These are phyloP conservation scores for Zapornia atra DNA, from an alignment of 2,113 vertebrate genomes.

Conservation along the genomic window DNA sequence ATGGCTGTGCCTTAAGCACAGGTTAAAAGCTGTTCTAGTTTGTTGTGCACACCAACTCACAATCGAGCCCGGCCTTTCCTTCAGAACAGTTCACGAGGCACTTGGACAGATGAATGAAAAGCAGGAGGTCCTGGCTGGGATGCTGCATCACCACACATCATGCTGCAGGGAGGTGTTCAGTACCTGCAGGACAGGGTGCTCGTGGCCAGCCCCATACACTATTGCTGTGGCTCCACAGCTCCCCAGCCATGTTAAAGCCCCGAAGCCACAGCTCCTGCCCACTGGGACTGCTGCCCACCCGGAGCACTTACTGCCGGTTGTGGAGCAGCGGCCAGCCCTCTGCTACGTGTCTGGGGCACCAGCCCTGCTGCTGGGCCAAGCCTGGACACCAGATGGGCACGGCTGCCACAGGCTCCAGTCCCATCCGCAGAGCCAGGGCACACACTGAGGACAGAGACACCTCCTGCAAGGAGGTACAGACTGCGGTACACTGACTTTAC, in stretches of 20 bases:
- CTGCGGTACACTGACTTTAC: too few species aligned
- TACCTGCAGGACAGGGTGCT: background rate
- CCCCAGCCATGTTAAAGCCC: background rate
- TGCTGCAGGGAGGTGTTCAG: background rate
- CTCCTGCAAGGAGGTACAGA: background rate
- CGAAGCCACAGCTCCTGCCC: too few species aligned
- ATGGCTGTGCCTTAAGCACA: background rate
- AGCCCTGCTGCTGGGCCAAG: background rate
- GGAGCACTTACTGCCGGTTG: accelerated
- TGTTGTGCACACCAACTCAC: background rate
- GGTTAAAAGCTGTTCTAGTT: background rate
- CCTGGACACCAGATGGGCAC: background rate
- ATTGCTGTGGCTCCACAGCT: background rate
- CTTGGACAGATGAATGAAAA: too few species aligned
- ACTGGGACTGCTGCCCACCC: background rate
- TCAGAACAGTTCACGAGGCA: background rate
- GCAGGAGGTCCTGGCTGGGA: background rate
- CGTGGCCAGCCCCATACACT: background rate
- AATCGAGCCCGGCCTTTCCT: background rate
- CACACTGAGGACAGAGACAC: background rate
- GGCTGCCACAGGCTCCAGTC: accelerated
- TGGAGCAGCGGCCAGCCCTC: background rate
- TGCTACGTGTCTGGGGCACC: accelerated
- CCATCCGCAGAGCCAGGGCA: background rate
- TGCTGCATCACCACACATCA: accelerated